These are phyloP conservation scores for Cydia pomonella DNA, from an alignment of 1,140 invertebrate genomes.

Conservation along the genomic window DNA sequence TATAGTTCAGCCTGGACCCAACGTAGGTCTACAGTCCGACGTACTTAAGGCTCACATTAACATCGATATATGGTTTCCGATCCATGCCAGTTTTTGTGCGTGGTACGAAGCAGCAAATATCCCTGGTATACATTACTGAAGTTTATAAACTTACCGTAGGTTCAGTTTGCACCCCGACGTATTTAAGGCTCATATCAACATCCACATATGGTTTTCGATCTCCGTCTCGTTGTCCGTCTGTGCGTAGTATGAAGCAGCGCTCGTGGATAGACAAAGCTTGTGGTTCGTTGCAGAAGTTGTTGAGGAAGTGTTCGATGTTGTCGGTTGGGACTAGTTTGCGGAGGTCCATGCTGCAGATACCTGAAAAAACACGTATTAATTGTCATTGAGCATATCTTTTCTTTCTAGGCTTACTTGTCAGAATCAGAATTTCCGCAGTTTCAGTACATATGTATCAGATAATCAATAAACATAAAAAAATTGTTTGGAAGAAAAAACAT, in stretches of 20 bases:
- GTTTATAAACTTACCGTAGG: too few relatives aligned
- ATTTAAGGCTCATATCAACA: conserved; percentile 62
- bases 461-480: too few relatives aligned
- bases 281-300: conserved; percentile 56
- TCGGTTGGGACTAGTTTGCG: conserved; percentile 68
- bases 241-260: conserved; percentile 61
- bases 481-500: too few relatives aligned
- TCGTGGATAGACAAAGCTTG: conserved; percentile 55
- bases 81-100: too few relatives aligned
- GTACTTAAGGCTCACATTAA: conserved; percentile 63
- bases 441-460: too few relatives aligned
- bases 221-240: conserved; percentile 40
- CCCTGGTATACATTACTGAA: too few relatives aligned
- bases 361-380: conserved; percentile 42
- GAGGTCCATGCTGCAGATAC: conserved; percentile 70
- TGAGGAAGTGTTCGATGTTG: conserved; percentile 51
- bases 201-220: conserved; percentile 58
- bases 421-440: too few relatives aligned
- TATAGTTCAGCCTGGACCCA: too few relatives aligned
- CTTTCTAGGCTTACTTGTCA: too few relatives aligned
- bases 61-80: conserved; percentile 66
- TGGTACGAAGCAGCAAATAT: too few relatives aligned
- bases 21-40: too few relatives aligned
- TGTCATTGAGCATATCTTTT: too few relatives aligned
- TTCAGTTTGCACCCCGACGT: conserved; percentile 44